Percentiles rank a stretch among this genome's conserved stretches.
Conservation (phyloP, 2,113 vertebrate genomes). For the Xenopus borealis region DNA sequence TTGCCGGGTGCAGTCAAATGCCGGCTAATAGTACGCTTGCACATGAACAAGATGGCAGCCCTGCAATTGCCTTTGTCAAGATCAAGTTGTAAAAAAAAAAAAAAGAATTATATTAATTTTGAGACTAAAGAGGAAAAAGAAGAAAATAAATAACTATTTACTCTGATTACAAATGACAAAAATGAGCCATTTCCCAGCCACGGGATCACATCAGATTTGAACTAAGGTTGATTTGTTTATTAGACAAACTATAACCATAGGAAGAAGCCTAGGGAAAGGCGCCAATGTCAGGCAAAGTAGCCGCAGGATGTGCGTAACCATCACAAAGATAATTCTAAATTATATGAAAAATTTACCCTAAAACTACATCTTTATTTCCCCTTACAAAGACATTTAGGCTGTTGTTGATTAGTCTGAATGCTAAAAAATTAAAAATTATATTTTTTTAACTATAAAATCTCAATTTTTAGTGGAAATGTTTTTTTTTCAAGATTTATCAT, state of each 20-base stretch:
- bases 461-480: too few species aligned
- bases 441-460: too few species aligned
- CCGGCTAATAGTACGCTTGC: constrained; percentile 43
- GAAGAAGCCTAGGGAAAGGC: too few species aligned
- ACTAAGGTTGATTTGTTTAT: constrained; percentile 6
- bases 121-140: constrained; percentile 46
- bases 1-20: constrained; percentile 15
- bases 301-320: too few species aligned
- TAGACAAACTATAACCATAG: constrained; percentile 27
- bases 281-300: too few species aligned
- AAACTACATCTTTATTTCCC: too few species aligned
- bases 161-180: constrained; percentile 47
- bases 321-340: too few species aligned
- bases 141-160: constrained; percentile 48
- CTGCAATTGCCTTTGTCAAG: constrained; percentile 50
- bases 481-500: too few species aligned
- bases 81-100: constrained; percentile 30
- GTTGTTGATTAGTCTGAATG: too few species aligned
- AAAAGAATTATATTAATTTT: constrained; percentile 52
- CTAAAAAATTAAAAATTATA: too few species aligned
- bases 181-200: constrained; percentile 43
- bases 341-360: too few species aligned
- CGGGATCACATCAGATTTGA: constrained; percentile 1
- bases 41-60: constrained; percentile 49
- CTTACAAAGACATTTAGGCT: too few species aligned